Conservation (phyloP, 2,113 vertebrate species). For the Sporophila hypoxantha region DNA sequence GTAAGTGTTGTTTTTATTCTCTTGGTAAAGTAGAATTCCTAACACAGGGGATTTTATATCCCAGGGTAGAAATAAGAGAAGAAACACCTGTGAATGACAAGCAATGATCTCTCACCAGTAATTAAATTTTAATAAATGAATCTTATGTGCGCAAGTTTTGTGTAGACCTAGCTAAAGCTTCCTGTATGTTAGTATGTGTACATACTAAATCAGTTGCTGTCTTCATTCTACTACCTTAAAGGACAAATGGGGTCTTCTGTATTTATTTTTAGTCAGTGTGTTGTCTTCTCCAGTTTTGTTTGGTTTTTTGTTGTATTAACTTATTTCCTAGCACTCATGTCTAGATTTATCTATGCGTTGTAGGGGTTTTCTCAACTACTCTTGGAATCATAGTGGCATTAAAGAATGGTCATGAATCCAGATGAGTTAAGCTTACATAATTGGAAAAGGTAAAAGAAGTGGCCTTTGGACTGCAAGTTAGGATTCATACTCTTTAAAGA, state of each 20-base stretch:
- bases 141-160: background rate
- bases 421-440: background rate
- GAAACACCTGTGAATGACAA: background rate
- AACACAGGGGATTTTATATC: background rate
- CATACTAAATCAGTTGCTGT: background rate
- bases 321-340: background rate
- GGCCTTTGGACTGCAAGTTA: background rate
- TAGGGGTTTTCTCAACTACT: background rate
- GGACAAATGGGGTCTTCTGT: background rate
- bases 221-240: background rate
- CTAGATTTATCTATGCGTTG: background rate
- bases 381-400: background rate
- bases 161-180: background rate
- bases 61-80: background rate
- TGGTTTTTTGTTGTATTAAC: background rate
- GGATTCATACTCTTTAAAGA: background rate
- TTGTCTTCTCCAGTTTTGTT: background rate
- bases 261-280: background rate
- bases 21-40: background rate
- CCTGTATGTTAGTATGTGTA: background rate
- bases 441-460: background rate
- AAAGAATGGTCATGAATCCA: background rate
- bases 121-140: background rate
- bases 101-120: background rate
- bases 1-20: slow-evolving; percentile 62